phyloP scores from a whole-genome alignment of 2,888 invertebrate genomes.

The Pyrochroa serraticornis region DNA sequence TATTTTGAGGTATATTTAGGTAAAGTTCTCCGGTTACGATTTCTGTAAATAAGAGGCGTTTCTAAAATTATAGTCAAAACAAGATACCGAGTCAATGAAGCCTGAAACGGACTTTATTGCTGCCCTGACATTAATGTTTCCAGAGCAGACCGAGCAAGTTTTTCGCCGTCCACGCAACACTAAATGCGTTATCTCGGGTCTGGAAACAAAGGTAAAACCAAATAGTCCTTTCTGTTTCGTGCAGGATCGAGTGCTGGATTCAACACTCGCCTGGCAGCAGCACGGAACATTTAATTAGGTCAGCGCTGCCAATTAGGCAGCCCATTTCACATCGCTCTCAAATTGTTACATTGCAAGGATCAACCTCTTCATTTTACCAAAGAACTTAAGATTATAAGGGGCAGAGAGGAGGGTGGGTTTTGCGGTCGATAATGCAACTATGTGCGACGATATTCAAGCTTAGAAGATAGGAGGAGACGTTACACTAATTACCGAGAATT shows the following conservation, averaged over 20 bases:
- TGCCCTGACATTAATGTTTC: no score
- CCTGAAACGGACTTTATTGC: no score
- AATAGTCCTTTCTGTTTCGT: constrained; percentile 21
- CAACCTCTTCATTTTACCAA: constrained; percentile 24
- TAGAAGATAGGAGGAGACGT: constrained; percentile 17
- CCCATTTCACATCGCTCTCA: constrained; percentile 40
- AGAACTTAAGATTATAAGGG: constrained; percentile 15
- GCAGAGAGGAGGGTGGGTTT: not conserved
- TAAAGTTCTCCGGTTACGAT: no score
- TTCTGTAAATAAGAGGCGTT: no score
- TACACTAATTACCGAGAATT: constrained; percentile 26
- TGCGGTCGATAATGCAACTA: constrained; percentile 25
- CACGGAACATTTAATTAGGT: constrained; percentile 41
- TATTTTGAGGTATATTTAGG: no score
- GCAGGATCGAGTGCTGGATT: constrained; percentile 18
- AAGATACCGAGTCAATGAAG: no score
- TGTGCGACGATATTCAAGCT: constrained; percentile 21
- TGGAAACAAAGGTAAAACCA: constrained; percentile 30
- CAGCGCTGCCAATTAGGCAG: constrained; percentile 42
- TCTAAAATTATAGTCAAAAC: no score
- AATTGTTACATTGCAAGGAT: constrained; percentile 34
- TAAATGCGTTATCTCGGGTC: constrained; percentile 25
- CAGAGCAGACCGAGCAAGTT: not conserved
- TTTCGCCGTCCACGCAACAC: constrained; percentile 8
- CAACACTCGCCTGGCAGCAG: constrained; percentile 24